Evolutionary conservation across 2,113 vertebrate genomes (phyloP).

Genomic region (human (Homo sapiens)): DNA sequence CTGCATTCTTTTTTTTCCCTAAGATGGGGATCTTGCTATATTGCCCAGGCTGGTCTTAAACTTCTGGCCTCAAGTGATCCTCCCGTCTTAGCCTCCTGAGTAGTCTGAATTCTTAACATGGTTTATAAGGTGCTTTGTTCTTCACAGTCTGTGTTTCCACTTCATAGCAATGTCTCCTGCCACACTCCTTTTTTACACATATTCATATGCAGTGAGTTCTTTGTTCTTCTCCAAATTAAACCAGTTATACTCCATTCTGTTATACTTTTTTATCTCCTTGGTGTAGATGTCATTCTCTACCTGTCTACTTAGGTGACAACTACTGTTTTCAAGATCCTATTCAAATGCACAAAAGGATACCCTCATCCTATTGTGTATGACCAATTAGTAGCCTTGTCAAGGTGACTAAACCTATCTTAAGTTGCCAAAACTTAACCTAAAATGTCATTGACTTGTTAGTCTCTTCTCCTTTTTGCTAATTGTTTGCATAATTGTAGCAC

Average conservation of each 20-base stretch:
- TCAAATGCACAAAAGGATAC: background rate
- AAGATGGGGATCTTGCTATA: too few relatives aligned
- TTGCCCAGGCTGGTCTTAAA: too few relatives aligned
- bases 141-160: background rate
- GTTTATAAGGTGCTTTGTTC: background rate
- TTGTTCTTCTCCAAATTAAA: background rate
- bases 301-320: background rate
- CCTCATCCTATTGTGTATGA: background rate
- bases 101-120: background rate
- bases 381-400: background rate
- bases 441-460: background rate
- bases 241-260: background rate
- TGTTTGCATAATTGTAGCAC: background rate
- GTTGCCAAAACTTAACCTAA: background rate
- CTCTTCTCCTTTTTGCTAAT: constrained; percentile 7
- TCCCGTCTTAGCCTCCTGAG: too few relatives aligned
- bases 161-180: background rate
- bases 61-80: too few relatives aligned
- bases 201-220: background rate
- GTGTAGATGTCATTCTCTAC: background rate
- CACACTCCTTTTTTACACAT: background rate
- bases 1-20: background rate
- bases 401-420: background rate
- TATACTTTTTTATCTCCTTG: background rate
- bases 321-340: background rate